A percentile compares a stretch with the other conserved stretches of the same genome.
Conservation (phyloP, 2,888 invertebrate genomes). For the Zele albiditarsus region DNA sequence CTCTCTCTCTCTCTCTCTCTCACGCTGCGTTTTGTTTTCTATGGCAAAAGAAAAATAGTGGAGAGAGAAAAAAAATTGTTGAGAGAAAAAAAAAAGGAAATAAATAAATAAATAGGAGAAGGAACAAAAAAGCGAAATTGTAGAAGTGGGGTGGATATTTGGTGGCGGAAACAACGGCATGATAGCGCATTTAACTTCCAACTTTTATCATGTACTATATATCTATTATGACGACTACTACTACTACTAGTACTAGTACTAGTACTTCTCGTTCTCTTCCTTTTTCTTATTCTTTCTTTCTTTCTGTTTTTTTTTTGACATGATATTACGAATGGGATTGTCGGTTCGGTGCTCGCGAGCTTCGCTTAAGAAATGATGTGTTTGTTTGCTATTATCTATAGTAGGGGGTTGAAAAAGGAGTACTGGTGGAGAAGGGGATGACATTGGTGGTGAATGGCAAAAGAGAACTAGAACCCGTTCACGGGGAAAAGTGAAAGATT, state of each 20-base stretch:
- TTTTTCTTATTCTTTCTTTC: not conserved
- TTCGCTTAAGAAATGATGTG: constrained; percentile 56
- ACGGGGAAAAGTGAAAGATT: not conserved
- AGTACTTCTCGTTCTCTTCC: not conserved
- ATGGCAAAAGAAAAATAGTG: not conserved
- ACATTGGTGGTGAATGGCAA: too few relatives aligned
- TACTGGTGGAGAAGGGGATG: not conserved
- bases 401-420: not conserved
- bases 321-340: constrained; percentile 49
- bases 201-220: not conserved
- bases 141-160: constrained; percentile 54
- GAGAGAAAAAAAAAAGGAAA: not conserved
- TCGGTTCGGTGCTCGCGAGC: constrained; percentile 41
- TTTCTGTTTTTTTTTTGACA: not conserved
- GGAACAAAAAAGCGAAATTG: not conserved
- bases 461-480: not conserved
- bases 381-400: constrained; percentile 53
- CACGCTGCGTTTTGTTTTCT: not conserved
- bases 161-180: constrained; percentile 59
- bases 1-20: not conserved
- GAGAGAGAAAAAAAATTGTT: not conserved
- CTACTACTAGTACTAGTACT: not conserved
- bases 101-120: not conserved
- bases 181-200: constrained; percentile 59
- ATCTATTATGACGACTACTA: not conserved